Evolutionary conservation across 2,113 vertebrate species (phyloP).

Genomic region (Cettia cetti): DNA sequence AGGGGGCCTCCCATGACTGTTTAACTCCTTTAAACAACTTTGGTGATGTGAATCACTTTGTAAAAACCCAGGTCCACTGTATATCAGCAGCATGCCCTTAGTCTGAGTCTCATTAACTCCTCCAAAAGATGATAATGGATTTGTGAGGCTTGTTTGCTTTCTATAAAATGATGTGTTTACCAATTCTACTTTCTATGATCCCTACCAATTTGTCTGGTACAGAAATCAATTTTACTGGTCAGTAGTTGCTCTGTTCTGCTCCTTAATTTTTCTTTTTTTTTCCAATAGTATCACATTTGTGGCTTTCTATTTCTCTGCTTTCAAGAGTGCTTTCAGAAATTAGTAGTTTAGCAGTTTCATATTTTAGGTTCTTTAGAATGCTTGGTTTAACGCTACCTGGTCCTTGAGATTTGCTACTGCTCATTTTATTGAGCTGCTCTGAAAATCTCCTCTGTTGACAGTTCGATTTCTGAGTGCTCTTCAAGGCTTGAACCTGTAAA

Average conservation of each 20-base stretch:
- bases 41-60: background rate
- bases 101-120: constrained; percentile 22
- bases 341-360: constrained; percentile 14
- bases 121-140: constrained; percentile 39
- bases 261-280: background rate
- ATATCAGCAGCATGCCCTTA: background rate
- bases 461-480: background rate
- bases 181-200: constrained; percentile 32
- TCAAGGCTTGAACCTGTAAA: background rate
- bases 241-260: constrained; percentile 24
- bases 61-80: background rate
- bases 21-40: constrained; percentile 4
- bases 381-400: constrained; percentile 29
- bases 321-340: constrained; percentile 43
- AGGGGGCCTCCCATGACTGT: background rate
- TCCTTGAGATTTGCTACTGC: constrained; percentile 32
- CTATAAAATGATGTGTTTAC: constrained; percentile 43
- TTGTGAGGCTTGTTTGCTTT: constrained; percentile 21
- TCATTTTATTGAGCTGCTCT: constrained; percentile 8
- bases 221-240: constrained; percentile 59
- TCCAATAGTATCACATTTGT: background rate
- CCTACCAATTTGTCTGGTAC: constrained; percentile 29
- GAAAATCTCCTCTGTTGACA: constrained; percentile 26
- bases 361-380: constrained; percentile 38
- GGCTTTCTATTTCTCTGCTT: background rate